Conservation (phyloP, 2,797 vertebrate species). For the Enteromius viviparus region DNA sequence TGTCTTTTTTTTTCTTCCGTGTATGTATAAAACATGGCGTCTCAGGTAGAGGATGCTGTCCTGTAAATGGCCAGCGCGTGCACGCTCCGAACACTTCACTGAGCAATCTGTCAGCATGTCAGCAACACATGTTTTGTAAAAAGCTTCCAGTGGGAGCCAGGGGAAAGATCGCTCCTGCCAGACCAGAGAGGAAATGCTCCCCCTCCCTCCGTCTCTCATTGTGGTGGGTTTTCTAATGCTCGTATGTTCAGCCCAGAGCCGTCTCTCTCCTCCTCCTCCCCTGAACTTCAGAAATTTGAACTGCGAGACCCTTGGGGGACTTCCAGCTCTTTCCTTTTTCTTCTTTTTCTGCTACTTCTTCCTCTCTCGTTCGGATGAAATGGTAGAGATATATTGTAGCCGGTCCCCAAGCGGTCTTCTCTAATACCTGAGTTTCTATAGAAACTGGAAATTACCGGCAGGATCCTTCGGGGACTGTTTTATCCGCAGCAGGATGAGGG, state of each 20-base stretch:
- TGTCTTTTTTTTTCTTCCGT: slow-evolving; percentile 57
- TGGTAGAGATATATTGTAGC: slow-evolving; percentile 99
- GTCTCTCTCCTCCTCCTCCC: slow-evolving; percentile 76
- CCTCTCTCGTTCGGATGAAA: slow-evolving; percentile 84
- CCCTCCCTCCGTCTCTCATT: slow-evolving; percentile 74
- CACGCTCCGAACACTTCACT: slow-evolving; percentile 99
- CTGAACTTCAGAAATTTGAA: slow-evolving; percentile 99
- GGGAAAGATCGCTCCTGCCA: slow-evolving; percentile 92
- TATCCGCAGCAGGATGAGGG: slow-evolving; percentile 99
- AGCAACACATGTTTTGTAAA: slow-evolving; percentile 99
- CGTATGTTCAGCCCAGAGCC: slow-evolving; percentile 83
- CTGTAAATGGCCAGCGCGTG: slow-evolving; percentile 99
- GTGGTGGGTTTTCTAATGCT: slow-evolving; percentile 99
- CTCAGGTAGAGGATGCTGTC: slow-evolving; percentile 99
- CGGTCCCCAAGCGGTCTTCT: slow-evolving; percentile 99
- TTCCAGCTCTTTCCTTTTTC: slow-evolving; percentile 64
- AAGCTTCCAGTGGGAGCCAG: slow-evolving; percentile 99
- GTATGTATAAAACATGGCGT: slow-evolving; percentile 99
- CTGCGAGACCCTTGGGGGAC: slow-evolving; percentile 88
- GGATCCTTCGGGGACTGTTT: slow-evolving; percentile 92
- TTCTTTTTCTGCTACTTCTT: slow-evolving; percentile 55
- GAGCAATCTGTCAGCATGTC: slow-evolving; percentile 99
- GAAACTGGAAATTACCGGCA: slow-evolving; percentile 99
- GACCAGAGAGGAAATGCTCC: slow-evolving; percentile 98
- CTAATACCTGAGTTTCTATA: slow-evolving; percentile 99